These are phyloP conservation scores for Ochropleura leucogaster DNA, from an alignment of 2,888 invertebrate genomes.

Conservation along the genomic window DNA sequence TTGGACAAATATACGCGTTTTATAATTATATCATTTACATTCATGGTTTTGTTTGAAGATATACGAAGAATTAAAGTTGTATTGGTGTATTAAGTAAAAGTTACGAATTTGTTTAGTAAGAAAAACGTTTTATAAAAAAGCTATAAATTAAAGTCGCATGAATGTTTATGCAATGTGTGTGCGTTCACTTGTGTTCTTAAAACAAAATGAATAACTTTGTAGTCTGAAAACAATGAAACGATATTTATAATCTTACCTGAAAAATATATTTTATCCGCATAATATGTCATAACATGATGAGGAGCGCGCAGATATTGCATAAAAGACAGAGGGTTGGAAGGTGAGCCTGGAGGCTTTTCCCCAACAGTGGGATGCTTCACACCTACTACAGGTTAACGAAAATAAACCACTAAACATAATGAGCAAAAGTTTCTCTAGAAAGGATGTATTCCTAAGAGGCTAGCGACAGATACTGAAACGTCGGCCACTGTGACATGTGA, in stretches of 20 bases:
- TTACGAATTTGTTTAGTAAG: not conserved
- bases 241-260: not conserved
- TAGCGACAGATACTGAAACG: not conserved
- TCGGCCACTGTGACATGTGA: conserved; percentile 18
- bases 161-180: not conserved
- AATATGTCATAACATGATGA: no score
- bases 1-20: conserved; percentile 41
- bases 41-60: conserved; percentile 20
- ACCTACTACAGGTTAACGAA: not conserved
- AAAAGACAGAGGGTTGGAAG: not conserved
- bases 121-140: not conserved
- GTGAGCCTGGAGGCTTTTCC: not conserved
- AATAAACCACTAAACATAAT: conserved; percentile 1
- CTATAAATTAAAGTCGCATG: not conserved
- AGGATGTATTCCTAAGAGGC: conserved; percentile 10
- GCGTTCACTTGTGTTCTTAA: not conserved
- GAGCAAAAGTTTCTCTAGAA: conserved; percentile 14
- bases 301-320: not conserved
- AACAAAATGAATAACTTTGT: not conserved
- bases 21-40: conserved; percentile 39
- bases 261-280: not conserved
- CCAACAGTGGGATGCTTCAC: not conserved
- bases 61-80: conserved; percentile 4
- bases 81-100: not conserved
- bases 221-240: no score